Evolutionary conservation across 2,113 vertebrate species (phyloP), one percentile per base, ranked within the genome.

Genomic region (Ornithorhynchus anatinus): DNA sequence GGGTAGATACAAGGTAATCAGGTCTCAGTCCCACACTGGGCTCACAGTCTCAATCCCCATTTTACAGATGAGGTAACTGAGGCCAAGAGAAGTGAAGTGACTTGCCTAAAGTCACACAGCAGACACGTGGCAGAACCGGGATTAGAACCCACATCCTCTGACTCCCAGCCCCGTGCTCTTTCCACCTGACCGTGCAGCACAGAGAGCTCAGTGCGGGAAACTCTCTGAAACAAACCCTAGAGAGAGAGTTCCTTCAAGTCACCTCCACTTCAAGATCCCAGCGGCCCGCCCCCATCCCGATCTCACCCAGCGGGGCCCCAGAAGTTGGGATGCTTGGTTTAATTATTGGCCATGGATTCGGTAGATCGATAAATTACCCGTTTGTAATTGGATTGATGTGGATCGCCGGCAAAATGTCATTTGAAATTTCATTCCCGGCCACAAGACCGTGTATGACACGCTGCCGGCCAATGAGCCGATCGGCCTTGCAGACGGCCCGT

Each of bases 371-470:
- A 78, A 54, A 44, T 35, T 50, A 22, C 65, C 75, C 36, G 45
- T 31, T 59, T 22, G 20, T 78, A 72, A 87, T 65, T 70, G 76
- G 60, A 69, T 79, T 84, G 71, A 40, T 80, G 50, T 82, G 65
- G 42, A 48, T 52, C 74, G 80, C 70, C 66, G 35, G 53, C 2
- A 19, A 58, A 67, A 59, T 42, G 58, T 40, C 37, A 44, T 65
- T 86, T 67, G 27, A 64, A 74, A 72, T 31, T 45, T 29, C 37
- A 36, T 0, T 42, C 25, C 36, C 36, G 22, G 52, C n/a, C 29
- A 19, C 32, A 60, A 53, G 27, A 5, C 0, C 50, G 67, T 65
- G 51, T 39, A 50, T 64, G 69, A 70, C 59, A 67, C 16, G 39
- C 61, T 74, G 58, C 69, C 61, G 43, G 72, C 64, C 59, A 86